Evolutionary conservation across 1,140 invertebrate genomes (phyloP), one percentile per base, ranked within the genome.

Genomic region (Drosophila aff.): DNA sequence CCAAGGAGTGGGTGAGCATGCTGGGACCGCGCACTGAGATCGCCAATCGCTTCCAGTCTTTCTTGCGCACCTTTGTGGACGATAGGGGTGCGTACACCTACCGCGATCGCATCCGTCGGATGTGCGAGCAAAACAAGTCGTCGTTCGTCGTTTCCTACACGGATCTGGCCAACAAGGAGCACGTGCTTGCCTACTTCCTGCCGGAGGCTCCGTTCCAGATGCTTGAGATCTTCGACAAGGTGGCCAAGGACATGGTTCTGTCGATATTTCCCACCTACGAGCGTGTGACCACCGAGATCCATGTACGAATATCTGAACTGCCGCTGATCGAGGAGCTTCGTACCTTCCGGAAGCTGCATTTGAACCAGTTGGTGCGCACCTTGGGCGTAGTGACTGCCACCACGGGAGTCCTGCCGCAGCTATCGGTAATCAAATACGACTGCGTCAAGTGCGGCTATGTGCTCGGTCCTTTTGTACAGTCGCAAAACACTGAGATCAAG

Each of bases 171-270:
- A 95, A 96, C 40, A 96, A 97, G 82, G 98, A 99, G 92, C 97
- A 99, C 92, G 97, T 98, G 2, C 94, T 99, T 38, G 98, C 98
- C 1, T 99, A 98, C 93, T 99, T 99, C 91, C 92, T 99, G 44
- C 98, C 99, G 6, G 99, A 99, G 94, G 99, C 99, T 2, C 99
- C 99, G 0, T 95, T 96, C 46, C 97, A 99, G 94, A 98, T 99
- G 96, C 93, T 99, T 13, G 95, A 97, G 86, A 98, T 99, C 67
- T 98, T 99, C 93, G 98, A 99, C 93, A 96, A 98, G 93, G 98
- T 98, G 23, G 98, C 97, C 8, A 99, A 98, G 93, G 97, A 99
- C 66, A 95, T 99, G 64, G 98, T 99, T 0, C 93, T 99, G 16
- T 96, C 96, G 36, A 99, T 99, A 93, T 99, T 98, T 92, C 98